These are phyloP conservation scores for Limnephilus marmoratus DNA, from an alignment of 2,888 invertebrate species.

Conservation along the genomic window DNA sequence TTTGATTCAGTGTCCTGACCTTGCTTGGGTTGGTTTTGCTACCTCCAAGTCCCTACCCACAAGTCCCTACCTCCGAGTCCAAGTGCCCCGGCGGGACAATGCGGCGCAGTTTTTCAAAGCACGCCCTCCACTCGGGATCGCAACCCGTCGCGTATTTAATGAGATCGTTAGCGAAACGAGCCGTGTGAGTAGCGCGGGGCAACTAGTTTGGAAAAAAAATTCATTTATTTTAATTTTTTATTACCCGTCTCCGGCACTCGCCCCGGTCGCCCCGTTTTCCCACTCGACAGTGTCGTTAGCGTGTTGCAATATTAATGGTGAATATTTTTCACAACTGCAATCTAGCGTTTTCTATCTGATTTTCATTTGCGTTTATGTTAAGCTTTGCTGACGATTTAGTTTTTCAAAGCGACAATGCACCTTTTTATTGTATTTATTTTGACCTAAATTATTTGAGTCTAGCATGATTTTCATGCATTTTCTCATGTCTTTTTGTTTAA, in stretches of 20 bases:
- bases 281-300: constrained; percentile 18
- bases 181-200: neutral
- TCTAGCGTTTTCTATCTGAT: neutral
- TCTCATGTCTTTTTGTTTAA: neutral
- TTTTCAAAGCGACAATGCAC: neutral
- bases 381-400: neutral
- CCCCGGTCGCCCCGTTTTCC: neutral
- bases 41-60: neutral
- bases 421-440: neutral
- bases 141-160: constrained; percentile 28
- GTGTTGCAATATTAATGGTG: neutral
- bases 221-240: neutral
- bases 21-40: neutral
- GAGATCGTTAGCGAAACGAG: constrained; percentile 43
- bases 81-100: neutral
- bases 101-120: constrained; percentile 9
- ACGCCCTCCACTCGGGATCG: constrained; percentile 17
- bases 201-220: neutral
- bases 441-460: neutral
- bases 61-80: neutral
- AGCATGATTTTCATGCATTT: neutral
- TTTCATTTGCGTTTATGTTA: neutral
- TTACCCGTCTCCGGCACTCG: neutral
- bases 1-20: no score
- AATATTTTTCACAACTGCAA: constrained; percentile 13